These are phyloP conservation scores for Proterorhinus semilunaris DNA, from an alignment of 2,113 vertebrate genomes.

Conservation along the genomic window DNA sequence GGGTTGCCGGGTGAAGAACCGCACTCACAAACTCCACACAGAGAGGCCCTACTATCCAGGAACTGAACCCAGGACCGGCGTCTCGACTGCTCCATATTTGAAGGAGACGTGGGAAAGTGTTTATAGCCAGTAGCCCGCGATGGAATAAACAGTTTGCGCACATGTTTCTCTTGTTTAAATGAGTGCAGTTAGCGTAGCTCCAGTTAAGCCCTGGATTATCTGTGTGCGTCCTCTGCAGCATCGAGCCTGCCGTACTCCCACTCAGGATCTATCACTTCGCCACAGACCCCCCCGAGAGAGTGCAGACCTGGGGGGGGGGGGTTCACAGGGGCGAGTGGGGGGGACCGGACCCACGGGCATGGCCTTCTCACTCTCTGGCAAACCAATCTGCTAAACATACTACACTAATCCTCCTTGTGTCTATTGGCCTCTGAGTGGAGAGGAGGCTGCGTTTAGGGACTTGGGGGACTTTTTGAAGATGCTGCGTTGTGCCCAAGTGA, in stretches of 20 bases:
- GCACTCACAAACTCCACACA: no score
- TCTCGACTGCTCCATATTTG: no score
- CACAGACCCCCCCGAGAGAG: constrained; percentile 73
- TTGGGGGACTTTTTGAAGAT: no score
- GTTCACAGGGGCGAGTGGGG: constrained; percentile 36
- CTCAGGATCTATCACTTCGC: constrained; percentile 74
- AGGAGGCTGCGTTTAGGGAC: constrained; percentile 34
- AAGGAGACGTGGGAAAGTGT: neutral
- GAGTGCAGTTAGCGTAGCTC: constrained; percentile 61
- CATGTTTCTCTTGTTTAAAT: constrained; percentile 69
- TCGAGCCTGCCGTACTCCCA: constrained; percentile 66
- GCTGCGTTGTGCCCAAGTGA: no score
- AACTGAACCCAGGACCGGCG: no score
- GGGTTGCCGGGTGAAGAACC: no score
- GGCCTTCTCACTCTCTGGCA: constrained; percentile 71
- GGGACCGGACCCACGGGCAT: constrained; percentile 67
- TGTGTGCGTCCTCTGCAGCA: constrained; percentile 72
- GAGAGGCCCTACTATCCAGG: no score
- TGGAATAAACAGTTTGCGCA: constrained; percentile 71
- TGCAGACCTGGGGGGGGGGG: constrained; percentile 62
- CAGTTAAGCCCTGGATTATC: constrained; percentile 73
- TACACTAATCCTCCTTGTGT: constrained; percentile 76
- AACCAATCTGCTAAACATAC: constrained; percentile 70
- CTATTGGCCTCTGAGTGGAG: constrained; percentile 71
- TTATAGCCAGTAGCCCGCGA: constrained; percentile 32